Base-by-base conservation (phyloP, 2,888 invertebrate genomes). In the Nomada hirtipes region DNA sequence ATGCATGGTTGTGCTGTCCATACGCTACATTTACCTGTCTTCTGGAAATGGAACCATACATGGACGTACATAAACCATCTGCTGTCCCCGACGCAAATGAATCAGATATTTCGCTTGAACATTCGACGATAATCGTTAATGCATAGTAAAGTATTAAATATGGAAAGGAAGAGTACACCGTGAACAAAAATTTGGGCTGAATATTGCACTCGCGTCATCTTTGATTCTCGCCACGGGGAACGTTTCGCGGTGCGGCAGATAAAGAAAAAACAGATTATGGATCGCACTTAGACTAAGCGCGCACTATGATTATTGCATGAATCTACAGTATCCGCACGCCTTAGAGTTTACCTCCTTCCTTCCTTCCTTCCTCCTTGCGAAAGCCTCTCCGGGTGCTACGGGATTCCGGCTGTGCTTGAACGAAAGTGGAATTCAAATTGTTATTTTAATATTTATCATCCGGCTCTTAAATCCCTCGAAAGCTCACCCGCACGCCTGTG, bases 391-490 rank as follows among this genome's bases (percentile, higher is more conserved):
- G 15, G 69, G 29, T 75, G 80, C 74, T 64, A 55, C 61, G 77
- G 75, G 82, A 81, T 76, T 79, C 80, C 63, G 61, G 72, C 82
- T 69, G 72, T 26, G 84, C 84, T 85, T 83, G 83, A 85, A 87
- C 89, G 84, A 88, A 89, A 89, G 87, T 86, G 86, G 90, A 90
- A 91, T 90, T 91, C 89, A 91, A 91, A 90, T 91, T 90, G 90
- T 90, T 89, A 87, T 87, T 91, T 90, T 90, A 91, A 91, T 91
- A 91, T 91, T 91, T 91, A 91, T 91, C 90, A 85, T 85, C 84
- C 75, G 71, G 64, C 84, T 82, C 88, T 79, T 84, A 84, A 88
- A 89, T 88, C 87, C 85, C 83, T 76, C 75, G 84, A 59, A 85
- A 85, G 76, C 83, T 69, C 67, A 64, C 60, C 67, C 44, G 47